Evolutionary conservation across 2,888 invertebrate species (phyloP).

Genomic region (Ormia ochracea): DNA sequence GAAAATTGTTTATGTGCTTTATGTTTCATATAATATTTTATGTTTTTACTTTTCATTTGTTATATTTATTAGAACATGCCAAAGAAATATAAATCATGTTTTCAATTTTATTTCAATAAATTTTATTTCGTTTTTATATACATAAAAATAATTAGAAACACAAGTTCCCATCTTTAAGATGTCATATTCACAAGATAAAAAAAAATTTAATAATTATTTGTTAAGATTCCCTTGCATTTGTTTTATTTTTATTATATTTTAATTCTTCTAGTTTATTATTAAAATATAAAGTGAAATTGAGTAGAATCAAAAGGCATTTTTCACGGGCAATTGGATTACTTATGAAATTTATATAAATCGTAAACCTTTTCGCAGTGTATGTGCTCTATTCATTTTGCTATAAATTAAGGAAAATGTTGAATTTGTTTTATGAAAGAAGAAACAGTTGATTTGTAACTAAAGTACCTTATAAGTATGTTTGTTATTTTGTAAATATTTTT

Average conservation of each 20-base stretch:
- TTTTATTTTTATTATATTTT: too few relatives aligned
- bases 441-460: conserved; percentile 34
- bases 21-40: background rate
- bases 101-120: conserved; percentile 36
- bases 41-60: conserved; percentile 5
- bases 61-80: conserved; percentile 54
- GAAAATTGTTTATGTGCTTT: background rate
- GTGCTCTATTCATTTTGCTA: too few relatives aligned
- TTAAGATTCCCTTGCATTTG: too few relatives aligned
- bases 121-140: background rate
- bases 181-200: too few relatives aligned
- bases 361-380: too few relatives aligned
- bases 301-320: too few relatives aligned
- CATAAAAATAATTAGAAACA: background rate
- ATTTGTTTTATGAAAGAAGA: background rate
- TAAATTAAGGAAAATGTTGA: background rate
- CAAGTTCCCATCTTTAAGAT: too few relatives aligned
- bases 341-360: too few relatives aligned
- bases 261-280: too few relatives aligned
- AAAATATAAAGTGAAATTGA: too few relatives aligned
- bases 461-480: conserved; percentile 56
- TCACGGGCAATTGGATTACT: too few relatives aligned
- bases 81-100: conserved; percentile 55
- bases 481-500: conserved; percentile 26
- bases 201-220: too few relatives aligned